Evolutionary conservation across 2,113 vertebrate species (phyloP).

Genomic region (Bubalus kerabau): DNA sequence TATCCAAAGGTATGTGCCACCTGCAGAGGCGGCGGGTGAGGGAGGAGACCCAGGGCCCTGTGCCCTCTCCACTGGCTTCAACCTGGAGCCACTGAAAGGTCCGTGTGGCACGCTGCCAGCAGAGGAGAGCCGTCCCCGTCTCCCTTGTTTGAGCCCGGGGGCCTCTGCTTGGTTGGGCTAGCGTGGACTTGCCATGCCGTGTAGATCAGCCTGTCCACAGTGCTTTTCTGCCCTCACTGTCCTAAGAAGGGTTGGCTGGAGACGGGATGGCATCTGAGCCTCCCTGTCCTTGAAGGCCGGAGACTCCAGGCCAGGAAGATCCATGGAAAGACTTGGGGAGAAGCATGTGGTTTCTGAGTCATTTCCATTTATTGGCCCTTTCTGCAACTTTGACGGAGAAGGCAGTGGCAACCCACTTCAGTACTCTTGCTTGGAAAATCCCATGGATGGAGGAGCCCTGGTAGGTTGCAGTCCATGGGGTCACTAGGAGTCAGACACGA

Average conservation of each 20-base stretch:
- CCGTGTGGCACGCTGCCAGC: fast-evolving
- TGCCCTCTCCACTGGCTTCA: fast-evolving
- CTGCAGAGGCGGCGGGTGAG: fast-evolving
- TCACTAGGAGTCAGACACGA: no score
- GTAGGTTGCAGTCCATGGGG: no score
- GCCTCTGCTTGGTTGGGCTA: not conserved
- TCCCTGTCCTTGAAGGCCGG: not conserved
- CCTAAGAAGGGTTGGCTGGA: not conserved
- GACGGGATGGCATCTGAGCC: not conserved
- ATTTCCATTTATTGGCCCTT: not conserved
- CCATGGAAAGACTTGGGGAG: not conserved
- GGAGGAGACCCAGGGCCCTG: not conserved
- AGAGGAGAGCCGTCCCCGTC: not conserved
- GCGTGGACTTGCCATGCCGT: fast-evolving
- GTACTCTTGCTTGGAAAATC: no score
- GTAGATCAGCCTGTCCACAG: fast-evolving
- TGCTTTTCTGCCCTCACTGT: fast-evolving
- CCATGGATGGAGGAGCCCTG: no score
- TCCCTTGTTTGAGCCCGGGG: not conserved
- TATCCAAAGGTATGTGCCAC: constrained; percentile 89
- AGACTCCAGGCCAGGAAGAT: not conserved
- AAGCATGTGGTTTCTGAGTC: not conserved
- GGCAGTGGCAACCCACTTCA: no score
- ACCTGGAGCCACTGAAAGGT: not conserved
- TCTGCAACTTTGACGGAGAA: not conserved